Conservation (phyloP, 1,140 invertebrate species). For the Galleria mellonella region DNA sequence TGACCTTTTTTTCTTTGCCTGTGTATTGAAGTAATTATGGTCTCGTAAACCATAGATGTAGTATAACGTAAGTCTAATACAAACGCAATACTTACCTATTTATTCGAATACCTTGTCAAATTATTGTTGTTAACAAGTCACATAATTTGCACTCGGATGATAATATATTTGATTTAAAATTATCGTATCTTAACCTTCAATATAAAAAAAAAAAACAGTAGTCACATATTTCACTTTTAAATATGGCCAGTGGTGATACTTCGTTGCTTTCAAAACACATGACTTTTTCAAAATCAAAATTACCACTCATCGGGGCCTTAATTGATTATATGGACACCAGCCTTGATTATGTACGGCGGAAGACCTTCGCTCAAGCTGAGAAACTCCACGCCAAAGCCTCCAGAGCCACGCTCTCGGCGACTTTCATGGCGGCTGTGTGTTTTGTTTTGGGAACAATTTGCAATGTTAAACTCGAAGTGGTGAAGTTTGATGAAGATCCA, state of each 20-base stretch:
- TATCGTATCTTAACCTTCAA: too few species aligned
- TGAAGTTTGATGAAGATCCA: constrained; percentile 37
- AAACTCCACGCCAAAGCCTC: constrained; percentile 26
- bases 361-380: constrained; percentile 33
- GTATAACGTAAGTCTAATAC: too few species aligned
- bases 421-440: constrained; percentile 40
- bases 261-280: constrained; percentile 15
- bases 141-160: too few species aligned
- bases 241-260: background rate
- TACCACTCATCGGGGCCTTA: constrained; percentile 44
- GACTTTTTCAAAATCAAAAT: constrained; percentile 39
- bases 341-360: constrained; percentile 31
- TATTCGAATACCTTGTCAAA: too few species aligned
- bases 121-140: too few species aligned
- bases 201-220: too few species aligned
- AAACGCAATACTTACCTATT: too few species aligned
- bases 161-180: too few species aligned
- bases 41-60: too few species aligned
- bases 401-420: constrained; percentile 30
- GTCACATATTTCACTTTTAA: too few species aligned
- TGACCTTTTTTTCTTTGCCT: too few species aligned
- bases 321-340: constrained; percentile 52
- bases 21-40: too few species aligned
- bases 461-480: constrained; percentile 59
- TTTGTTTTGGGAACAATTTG: constrained; percentile 37